These are phyloP conservation scores for Lepidurus apus DNA, from an alignment of 1,140 invertebrate genomes.

Conservation along the genomic window DNA sequence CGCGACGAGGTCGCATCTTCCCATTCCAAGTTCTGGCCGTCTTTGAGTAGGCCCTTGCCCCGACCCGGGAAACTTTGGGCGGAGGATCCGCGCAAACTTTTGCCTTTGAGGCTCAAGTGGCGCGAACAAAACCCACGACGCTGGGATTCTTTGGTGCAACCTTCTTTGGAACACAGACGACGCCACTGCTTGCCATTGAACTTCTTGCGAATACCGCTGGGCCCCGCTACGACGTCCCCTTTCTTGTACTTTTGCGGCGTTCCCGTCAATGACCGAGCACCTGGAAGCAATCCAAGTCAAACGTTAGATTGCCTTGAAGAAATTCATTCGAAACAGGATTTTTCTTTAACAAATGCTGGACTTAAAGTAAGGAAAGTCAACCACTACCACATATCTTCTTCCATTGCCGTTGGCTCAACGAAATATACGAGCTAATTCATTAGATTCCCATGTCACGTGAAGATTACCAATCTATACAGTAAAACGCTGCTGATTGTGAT, in stretches of 20 bases:
- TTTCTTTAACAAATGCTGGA: too few species aligned
- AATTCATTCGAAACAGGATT: background rate
- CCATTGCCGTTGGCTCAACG: too few species aligned
- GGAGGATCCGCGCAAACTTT: slow-evolving; percentile 49
- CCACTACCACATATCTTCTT: too few species aligned
- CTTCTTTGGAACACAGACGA: slow-evolving; percentile 86
- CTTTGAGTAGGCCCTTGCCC: slow-evolving; percentile 44
- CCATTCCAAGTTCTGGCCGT: slow-evolving; percentile 58
- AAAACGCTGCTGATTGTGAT: too few species aligned
- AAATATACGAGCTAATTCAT: too few species aligned
- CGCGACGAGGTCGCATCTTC: slow-evolving; percentile 71
- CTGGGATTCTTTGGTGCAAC: slow-evolving; percentile 97
- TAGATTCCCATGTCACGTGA: too few species aligned
- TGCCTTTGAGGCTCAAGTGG: slow-evolving; percentile 84
- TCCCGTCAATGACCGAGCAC: slow-evolving; percentile 70
- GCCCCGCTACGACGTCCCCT: slow-evolving; percentile 93
- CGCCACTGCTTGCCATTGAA: slow-evolving; percentile 99
- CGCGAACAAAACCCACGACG: slow-evolving; percentile 90
- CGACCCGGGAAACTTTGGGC: slow-evolving; percentile 39
- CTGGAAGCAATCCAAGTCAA: slow-evolving; percentile 39
- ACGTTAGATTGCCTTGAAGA: background rate
- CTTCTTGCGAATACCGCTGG: slow-evolving; percentile 95
- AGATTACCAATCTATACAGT: too few species aligned
- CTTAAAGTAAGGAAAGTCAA: too few species aligned
- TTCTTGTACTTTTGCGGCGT: slow-evolving; percentile 97